Evolutionary conservation across 2,888 invertebrate genomes (phyloP), one percentile per base, ranked within the genome.

Genomic region (Mongoloraphidia duomilia): DNA sequence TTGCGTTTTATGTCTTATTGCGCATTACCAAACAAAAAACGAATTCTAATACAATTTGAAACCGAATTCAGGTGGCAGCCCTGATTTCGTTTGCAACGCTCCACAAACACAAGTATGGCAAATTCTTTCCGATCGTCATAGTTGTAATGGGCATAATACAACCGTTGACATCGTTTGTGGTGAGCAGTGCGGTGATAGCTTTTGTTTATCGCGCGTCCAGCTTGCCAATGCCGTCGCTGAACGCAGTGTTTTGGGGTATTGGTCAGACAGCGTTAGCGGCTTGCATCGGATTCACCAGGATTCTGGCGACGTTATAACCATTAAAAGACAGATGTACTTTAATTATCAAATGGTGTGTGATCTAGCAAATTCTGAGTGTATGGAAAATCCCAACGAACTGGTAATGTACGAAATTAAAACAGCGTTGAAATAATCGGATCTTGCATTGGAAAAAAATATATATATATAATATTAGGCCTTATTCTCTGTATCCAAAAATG

Each of bases 201-300:
- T 92, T 92, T 63, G 92, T 95, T 55, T 95, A 94, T 70, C 77
- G 88, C 60, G 89, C 92, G 54, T 88, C 92, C 47, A 84, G 83
- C 65, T 76, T 90, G 64, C 80, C 83, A 60, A 92, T 95, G 92
- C 81, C 84, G 52, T 88, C 91, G 40, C 77, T 92, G 52, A 90
- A 93, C 68, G 93, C 94, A 47, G 79, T 94, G 70, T 77, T 94
- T 57, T 95, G 93, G 90, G 95, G 95, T 49, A 82, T 92, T 47
- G 94, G 93, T 54, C 94, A 94, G 70, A 95, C 95, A 48, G 74
- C 90, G 53, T 71, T 91, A 42, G 85, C 90, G 44, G 88, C 88
- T 55, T 86, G 90, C 58, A 81, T 95, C 60, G 94, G 94, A 50
- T 93, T 92, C 65, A 91, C 92, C 52, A 78, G 94, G 65, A 90